A percentile compares a stretch with the other conserved stretches of the same genome.
These are phyloP conservation scores for Lissonota sp. DNA, from an alignment of 2,888 invertebrate species.

Conservation along the genomic window DNA sequence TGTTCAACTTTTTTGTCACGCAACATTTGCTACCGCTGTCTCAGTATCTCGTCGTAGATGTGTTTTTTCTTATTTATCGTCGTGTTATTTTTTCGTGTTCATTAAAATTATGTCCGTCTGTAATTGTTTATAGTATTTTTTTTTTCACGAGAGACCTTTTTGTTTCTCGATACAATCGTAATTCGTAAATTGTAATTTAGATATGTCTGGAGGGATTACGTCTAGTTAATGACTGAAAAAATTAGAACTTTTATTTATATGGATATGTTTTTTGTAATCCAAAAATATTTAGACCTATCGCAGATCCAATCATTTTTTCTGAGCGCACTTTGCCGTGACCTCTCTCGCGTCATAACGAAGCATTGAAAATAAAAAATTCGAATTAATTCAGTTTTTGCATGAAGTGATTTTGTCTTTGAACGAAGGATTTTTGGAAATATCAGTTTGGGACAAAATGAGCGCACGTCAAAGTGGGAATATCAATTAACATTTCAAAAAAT, in stretches of 20 bases:
- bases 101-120: no score
- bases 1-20: slow-evolving; percentile 18
- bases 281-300: background rate
- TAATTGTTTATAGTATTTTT: no score
- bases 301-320: background rate
- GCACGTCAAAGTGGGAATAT: no score
- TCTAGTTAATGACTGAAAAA: no score
- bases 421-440: background rate
- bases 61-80: slow-evolving; percentile 13
- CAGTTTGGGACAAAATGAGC: no score
- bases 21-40: slow-evolving; percentile 21
- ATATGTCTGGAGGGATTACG: background rate
- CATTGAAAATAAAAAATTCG: background rate
- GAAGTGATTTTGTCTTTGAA: background rate
- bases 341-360: no score
- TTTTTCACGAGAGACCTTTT: background rate
- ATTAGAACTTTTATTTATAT: no score
- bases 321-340: no score
- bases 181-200: background rate
- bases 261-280: no score
- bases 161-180: background rate
- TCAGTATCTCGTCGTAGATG: slow-evolving; percentile 34
- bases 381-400: background rate
- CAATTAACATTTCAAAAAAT: no score
- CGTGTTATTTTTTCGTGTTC: slow-evolving; percentile 10